Evolutionary conservation across 1,140 invertebrate species (phyloP).

Genomic region (Nomia melanderi): DNA sequence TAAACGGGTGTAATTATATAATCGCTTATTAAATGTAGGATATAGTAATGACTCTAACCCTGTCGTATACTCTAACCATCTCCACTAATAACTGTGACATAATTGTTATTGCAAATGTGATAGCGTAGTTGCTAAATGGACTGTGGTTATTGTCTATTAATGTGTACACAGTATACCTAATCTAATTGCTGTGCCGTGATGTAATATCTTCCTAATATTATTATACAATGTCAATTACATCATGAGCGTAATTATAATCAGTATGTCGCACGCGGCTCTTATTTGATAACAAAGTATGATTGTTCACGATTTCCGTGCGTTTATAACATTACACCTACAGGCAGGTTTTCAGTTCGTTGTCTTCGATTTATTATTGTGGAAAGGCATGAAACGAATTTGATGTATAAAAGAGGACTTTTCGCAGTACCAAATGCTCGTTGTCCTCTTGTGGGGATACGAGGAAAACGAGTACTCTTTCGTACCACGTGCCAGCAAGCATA

Average conservation of each 20-base stretch:
- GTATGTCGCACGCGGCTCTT: too few species aligned
- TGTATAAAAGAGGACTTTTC: neutral
- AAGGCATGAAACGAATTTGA: neutral
- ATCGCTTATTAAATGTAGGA: neutral
- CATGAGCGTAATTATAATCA: too few species aligned
- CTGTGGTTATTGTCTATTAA: too few species aligned
- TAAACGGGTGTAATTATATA: neutral
- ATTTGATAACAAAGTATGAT: too few species aligned
- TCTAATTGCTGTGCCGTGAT: too few species aligned
- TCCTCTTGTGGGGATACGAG: constrained; percentile 4
- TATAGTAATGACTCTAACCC: neutral
- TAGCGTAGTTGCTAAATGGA: too few species aligned
- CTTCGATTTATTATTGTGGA: neutral
- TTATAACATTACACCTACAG: too few species aligned
- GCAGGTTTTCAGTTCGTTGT: neutral
- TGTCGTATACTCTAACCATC: neutral
- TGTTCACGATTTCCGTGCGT: too few species aligned
- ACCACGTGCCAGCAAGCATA: constrained; percentile 22
- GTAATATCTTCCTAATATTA: too few species aligned
- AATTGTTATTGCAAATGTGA: neutral
- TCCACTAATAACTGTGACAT: neutral
- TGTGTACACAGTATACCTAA: too few species aligned
- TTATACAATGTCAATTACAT: too few species aligned
- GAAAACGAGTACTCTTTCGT: constrained; percentile 22
- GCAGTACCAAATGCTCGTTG: constrained; percentile 15